Evolutionary conservation across 2,888 invertebrate genomes (phyloP).

Genomic region (Alviniconcha strummeri): DNA sequence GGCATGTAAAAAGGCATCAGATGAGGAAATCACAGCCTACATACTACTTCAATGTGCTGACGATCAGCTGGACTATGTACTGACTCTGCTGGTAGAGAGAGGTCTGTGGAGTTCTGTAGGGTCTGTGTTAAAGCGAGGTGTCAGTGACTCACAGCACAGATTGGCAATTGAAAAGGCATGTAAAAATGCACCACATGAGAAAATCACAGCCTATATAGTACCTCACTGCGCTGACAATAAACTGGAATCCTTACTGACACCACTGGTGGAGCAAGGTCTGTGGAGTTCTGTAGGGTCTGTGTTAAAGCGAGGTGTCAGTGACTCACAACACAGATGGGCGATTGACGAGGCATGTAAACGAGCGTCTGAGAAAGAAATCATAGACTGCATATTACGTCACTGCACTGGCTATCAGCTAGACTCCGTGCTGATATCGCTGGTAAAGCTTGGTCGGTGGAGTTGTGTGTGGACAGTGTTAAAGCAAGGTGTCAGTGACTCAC

Average conservation of each 20-base stretch:
- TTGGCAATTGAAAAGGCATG: not conserved
- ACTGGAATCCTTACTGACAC: no score
- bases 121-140: not conserved
- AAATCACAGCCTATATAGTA: not conserved
- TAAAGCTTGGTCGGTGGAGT: no score
- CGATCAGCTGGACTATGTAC: not conserved
- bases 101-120: not conserved
- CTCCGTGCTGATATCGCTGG: no score
- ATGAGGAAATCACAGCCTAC: not conserved
- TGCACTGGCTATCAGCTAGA: not conserved
- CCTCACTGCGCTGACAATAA: not conserved
- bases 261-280: no score
- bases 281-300: no score
- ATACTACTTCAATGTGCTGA: not conserved
- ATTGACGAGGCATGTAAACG: no score
- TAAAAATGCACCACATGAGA: not conserved
- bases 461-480: no score
- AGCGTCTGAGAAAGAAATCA: no score
- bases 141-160: not conserved
- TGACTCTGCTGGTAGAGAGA: not conserved
- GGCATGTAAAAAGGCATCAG: not conserved
- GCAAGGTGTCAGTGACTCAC: no score
- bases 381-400: not conserved
- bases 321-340: no score
- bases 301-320: no score